Evolutionary conservation across 2,888 invertebrate genomes (phyloP).

Genomic region (Rhogogaster chlorosoma): DNA sequence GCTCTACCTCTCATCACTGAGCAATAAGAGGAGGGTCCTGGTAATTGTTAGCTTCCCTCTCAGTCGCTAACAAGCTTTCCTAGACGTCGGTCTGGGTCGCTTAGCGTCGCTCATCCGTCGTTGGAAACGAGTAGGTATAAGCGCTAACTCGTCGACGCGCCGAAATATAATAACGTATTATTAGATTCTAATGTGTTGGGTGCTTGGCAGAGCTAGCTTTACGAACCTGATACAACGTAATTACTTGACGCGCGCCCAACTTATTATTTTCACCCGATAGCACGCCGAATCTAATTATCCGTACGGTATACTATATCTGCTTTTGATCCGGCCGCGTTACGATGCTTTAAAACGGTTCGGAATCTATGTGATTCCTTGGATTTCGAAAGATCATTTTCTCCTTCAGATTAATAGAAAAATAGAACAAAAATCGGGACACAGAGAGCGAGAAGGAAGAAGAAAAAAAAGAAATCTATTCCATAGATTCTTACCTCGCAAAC

Average conservation of each 20-base stretch:
- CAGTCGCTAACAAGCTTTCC: constrained; percentile 45
- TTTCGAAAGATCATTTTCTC: background rate
- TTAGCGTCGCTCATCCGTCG: constrained; percentile 35
- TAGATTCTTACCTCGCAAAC: background rate
- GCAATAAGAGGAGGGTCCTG: background rate
- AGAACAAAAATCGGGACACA: background rate
- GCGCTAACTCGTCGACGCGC: constrained; percentile 50
- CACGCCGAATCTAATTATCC: constrained; percentile 71
- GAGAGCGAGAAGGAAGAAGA: background rate
- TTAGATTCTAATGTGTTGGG: constrained; percentile 72
- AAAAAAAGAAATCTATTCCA: background rate
- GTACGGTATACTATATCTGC: background rate
- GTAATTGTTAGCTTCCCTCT: constrained; percentile 47
- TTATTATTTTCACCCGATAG: constrained; percentile 74
- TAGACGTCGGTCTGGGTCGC: constrained; percentile 23
- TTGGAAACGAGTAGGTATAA: constrained; percentile 41
- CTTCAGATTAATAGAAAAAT: background rate
- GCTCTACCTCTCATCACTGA: constrained; percentile 1
- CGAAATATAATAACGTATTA: constrained; percentile 71
- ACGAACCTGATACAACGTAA: constrained; percentile 75
- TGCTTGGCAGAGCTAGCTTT: constrained; percentile 56
- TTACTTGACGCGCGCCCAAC: constrained; percentile 69
- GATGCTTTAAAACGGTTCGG: background rate
- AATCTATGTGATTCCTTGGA: background rate
- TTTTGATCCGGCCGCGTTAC: constrained; percentile 10